Evolutionary conservation across 2,113 vertebrate species (phyloP).

Genomic region (Scomber scombrus): DNA sequence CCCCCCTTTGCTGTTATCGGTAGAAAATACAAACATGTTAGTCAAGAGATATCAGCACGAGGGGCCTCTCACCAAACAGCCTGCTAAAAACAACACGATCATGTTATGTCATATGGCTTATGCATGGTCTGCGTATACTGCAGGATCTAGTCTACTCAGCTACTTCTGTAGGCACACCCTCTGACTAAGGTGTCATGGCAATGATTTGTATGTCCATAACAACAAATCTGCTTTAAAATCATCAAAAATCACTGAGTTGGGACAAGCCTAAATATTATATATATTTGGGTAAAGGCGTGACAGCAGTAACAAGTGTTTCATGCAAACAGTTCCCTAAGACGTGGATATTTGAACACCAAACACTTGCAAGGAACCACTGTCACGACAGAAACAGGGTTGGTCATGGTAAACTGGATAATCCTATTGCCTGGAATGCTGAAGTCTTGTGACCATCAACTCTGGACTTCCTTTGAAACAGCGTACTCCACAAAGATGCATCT

Average conservation of each 20-base stretch:
- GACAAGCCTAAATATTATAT: too few species aligned
- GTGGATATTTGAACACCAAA: neutral
- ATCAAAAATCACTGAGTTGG: too few species aligned
- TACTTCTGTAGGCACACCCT: neutral
- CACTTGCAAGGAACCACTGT: neutral
- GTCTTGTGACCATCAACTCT: neutral
- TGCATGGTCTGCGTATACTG: neutral
- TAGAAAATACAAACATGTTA: conserved; percentile 13
- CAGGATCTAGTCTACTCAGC: neutral
- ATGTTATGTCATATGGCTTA: neutral
- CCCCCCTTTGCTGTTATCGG: conserved; percentile 24
- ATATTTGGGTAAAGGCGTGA: neutral
- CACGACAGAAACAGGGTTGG: neutral
- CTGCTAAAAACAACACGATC: neutral
- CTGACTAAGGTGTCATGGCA: neutral
- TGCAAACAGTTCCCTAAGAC: too few species aligned
- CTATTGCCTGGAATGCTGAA: neutral
- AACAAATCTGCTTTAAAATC: too few species aligned
- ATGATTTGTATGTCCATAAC: too few species aligned
- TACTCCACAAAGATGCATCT: too few species aligned
- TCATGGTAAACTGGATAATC: neutral
- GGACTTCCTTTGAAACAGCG: neutral
- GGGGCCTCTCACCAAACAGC: conserved; percentile 6
- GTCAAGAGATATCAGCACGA: conserved; percentile 20
- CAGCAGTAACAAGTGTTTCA: neutral